Evolutionary conservation across 1,140 invertebrate species (phyloP).

Genomic region (Fragariocoptes setiger): DNA sequence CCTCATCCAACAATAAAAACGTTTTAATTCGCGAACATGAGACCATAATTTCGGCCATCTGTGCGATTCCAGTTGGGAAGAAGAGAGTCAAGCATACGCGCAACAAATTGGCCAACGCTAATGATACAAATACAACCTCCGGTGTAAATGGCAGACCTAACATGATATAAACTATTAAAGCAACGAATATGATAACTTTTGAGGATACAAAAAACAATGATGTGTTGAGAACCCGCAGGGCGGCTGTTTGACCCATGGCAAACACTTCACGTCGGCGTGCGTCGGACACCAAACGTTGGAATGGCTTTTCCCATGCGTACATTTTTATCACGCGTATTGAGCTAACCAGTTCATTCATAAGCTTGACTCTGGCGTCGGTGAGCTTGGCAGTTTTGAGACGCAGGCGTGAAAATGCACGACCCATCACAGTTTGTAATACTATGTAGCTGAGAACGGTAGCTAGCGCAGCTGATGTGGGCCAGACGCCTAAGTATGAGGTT

Average conservation of each 20-base stretch:
- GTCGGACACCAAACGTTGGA: conserved; percentile 26
- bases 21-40: conserved; percentile 26
- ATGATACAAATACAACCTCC: conserved; percentile 38
- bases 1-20: conserved; percentile 5
- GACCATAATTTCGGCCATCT: conserved; percentile 19
- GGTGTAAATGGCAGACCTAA: conserved; percentile 27
- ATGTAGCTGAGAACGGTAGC: neutral
- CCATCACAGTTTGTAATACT: conserved; percentile 1
- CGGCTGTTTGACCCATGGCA: conserved; percentile 29
- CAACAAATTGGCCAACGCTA: conserved; percentile 31
- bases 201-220: conserved; percentile 19
- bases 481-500: neutral
- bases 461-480: neutral
- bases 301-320: conserved; percentile 52
- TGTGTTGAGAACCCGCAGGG: conserved; percentile 31
- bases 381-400: conserved; percentile 28
- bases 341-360: conserved; percentile 63
- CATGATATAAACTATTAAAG: conserved; percentile 31
- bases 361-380: conserved; percentile 43
- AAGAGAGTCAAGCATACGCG: conserved; percentile 30
- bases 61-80: conserved; percentile 33
- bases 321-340: conserved; percentile 67
- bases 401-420: conserved; percentile 8
- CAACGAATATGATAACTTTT: conserved; percentile 34
- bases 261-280: conserved; percentile 28